Percentiles rank a stretch among this genome's conserved stretches.
phyloP scores from a whole-genome alignment of 2,888 invertebrate species.

The Drosophila hamatofila region DNA sequence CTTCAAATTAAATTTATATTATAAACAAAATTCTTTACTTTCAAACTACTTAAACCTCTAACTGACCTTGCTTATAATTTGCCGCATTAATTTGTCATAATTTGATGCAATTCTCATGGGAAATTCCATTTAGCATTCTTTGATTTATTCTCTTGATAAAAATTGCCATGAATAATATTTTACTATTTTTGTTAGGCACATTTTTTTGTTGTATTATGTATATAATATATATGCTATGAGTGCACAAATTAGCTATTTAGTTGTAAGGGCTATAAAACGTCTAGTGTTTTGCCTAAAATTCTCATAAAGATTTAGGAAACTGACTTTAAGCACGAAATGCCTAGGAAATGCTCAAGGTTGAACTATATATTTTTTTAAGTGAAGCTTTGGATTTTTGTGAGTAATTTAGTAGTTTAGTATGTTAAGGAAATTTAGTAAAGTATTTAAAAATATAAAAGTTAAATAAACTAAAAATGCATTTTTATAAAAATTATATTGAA shows the following conservation, averaged over 20 bases:
- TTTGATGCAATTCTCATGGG: constrained; percentile 12
- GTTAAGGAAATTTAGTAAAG: neutral
- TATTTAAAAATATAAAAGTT: too few species aligned
- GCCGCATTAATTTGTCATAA: constrained; percentile 6
- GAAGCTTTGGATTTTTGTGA: neutral
- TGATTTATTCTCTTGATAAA: constrained; percentile 7
- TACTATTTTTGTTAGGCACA: neutral
- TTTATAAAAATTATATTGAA: too few species aligned
- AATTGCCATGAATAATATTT: constrained; percentile 9
- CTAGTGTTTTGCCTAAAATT: constrained; percentile 1
- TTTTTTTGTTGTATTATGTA: neutral
- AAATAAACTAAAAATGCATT: too few species aligned
- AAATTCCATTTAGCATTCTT: neutral
- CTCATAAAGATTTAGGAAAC: neutral
- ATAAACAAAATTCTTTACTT: neutral
- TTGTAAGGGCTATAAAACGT: neutral
- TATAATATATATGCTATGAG: neutral
- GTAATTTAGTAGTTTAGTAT: neutral
- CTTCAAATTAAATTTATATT: too few species aligned
- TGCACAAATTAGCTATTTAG: neutral
- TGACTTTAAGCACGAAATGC: constrained; percentile 10
- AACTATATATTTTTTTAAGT: neutral
- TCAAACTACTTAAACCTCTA: neutral
- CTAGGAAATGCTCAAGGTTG: neutral
- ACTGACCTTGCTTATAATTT: neutral